Evolutionary conservation across 2,888 invertebrate species (phyloP).

Genomic region (Miltochrista miniata): DNA sequence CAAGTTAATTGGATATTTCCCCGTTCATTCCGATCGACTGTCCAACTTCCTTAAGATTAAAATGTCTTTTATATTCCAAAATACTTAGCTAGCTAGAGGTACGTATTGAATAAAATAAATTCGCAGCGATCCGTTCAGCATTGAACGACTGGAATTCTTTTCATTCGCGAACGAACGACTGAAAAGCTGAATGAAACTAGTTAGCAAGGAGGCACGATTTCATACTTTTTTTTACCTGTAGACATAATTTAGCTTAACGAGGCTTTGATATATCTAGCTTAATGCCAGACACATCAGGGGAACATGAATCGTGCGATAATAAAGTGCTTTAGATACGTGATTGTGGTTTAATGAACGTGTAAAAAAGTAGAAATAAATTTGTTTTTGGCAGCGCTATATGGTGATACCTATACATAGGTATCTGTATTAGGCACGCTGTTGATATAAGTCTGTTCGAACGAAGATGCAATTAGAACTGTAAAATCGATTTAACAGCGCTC

Average conservation of each 20-base stretch:
- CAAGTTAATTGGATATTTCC: not conserved
- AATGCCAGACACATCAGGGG: conserved; percentile 3
- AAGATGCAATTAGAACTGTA: too few relatives aligned
- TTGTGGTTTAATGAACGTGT: too few relatives aligned
- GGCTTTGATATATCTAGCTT: conserved; percentile 30
- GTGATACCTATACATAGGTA: too few relatives aligned
- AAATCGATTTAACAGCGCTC: too few relatives aligned
- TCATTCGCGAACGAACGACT: conserved; percentile 36
- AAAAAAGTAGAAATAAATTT: too few relatives aligned
- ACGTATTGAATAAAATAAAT: conserved; percentile 21
- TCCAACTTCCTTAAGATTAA: not conserved
- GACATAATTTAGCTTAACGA: conserved; percentile 44
- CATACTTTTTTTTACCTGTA: conserved; percentile 24
- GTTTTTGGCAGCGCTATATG: too few relatives aligned
- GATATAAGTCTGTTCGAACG: too few relatives aligned
- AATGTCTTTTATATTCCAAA: not conserved
- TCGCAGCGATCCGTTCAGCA: conserved; percentile 21
- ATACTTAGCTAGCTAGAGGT: not conserved
- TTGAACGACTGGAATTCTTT: conserved; percentile 23
- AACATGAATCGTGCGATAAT: conserved; percentile 4
- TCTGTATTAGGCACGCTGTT: too few relatives aligned
- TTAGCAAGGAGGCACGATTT: conserved; percentile 46
- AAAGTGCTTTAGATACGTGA: not conserved
- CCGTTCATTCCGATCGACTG: not conserved
- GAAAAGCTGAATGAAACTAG: conserved; percentile 54